Base-by-base conservation (phyloP, 2,888 invertebrate species). In the Noctuana brunneofusca region DNA sequence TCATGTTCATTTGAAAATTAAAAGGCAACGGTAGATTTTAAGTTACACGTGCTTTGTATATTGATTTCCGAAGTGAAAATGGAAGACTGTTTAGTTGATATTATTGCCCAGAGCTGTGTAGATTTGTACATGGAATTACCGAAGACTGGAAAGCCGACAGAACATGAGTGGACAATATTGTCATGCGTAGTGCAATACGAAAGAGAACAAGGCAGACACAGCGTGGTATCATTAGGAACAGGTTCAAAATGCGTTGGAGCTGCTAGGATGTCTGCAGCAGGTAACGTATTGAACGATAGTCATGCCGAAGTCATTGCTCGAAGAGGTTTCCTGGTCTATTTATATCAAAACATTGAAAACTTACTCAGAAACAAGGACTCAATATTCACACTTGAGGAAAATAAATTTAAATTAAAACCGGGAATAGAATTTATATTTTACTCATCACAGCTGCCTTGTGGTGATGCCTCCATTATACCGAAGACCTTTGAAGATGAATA, bases 161-260 rank as follows among this genome's bases (percentile, higher is more conserved):
- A 79, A 30, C 89, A 85, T 63, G 96, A 98, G 84, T 98, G 98
- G 97, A 97, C 97, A 1, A 93, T 97, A 18, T 79, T 98, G 30
- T 94, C 97, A 0, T 95, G 95, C 67, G 90, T 98, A 48, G 91
- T 97, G 12, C 80, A 93, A 78, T 86, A 91, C 71, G 81, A 94
- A 55, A 79, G 68, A 46, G 63, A 56, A 11, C 73, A 70, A 30
- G 72, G 82, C 50, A 70, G 75, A 5, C 71, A 86, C 38, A 91
- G 93, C 76, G 94, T 97, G 3, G 94, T 97, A 24, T 93, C 97
- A n/a, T 80, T 98, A 58, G 97, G 97, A 1, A 97, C 97, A 2
- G 98, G 98, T 0, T 96, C 98, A 0, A 98, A 98, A 89, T 98
- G 98, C 82, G 93, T 98, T 67, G 97, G 98, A 0, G 91, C 93